Evolutionary conservation across 1,140 invertebrate species (phyloP).

Genomic region (Drosophila athabasca): DNA sequence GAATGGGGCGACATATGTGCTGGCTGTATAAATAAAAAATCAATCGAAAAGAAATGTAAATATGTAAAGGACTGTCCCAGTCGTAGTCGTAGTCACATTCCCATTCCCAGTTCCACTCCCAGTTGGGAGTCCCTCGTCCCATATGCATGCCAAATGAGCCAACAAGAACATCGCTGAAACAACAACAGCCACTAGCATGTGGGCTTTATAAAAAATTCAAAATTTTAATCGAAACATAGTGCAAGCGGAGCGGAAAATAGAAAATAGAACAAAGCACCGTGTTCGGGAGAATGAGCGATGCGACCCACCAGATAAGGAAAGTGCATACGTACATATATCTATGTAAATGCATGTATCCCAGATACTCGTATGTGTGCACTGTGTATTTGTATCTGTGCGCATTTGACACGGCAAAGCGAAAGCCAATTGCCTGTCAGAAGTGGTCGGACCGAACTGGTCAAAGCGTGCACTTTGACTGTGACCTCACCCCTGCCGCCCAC

Average conservation of each 20-base stretch:
- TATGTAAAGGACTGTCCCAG: slow-evolving; percentile 29
- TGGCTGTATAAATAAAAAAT: slow-evolving; percentile 76
- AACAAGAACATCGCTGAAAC: slow-evolving; percentile 32
- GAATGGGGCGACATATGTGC: slow-evolving; percentile 65
- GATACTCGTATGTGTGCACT: neutral
- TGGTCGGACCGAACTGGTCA: slow-evolving; percentile 21
- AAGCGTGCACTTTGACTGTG: slow-evolving; percentile 29
- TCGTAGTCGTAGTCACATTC: neutral
- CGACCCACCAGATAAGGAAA: slow-evolving; percentile 42
- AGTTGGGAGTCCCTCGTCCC: neutral
- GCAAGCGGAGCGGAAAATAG: slow-evolving; percentile 65
- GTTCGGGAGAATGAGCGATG: slow-evolving; percentile 50
- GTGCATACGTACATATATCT: slow-evolving; percentile 6
- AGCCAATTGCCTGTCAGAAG: slow-evolving; percentile 50
- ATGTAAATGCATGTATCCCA: neutral
- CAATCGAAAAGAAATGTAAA: slow-evolving; percentile 66
- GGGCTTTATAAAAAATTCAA: slow-evolving; percentile 74
- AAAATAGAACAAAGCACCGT: slow-evolving; percentile 31
- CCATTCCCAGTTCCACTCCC: slow-evolving; percentile 3
- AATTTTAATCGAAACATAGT: slow-evolving; percentile 80
- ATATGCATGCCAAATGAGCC: slow-evolving; percentile 62
- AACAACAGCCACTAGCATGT: slow-evolving; percentile 41
- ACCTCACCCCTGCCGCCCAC: neutral
- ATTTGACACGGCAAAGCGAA: slow-evolving; percentile 21
- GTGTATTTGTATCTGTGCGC: neutral